phyloP scores from a whole-genome alignment of 2,113 vertebrate genomes.

The Heterotilapia buettikoferi region DNA sequence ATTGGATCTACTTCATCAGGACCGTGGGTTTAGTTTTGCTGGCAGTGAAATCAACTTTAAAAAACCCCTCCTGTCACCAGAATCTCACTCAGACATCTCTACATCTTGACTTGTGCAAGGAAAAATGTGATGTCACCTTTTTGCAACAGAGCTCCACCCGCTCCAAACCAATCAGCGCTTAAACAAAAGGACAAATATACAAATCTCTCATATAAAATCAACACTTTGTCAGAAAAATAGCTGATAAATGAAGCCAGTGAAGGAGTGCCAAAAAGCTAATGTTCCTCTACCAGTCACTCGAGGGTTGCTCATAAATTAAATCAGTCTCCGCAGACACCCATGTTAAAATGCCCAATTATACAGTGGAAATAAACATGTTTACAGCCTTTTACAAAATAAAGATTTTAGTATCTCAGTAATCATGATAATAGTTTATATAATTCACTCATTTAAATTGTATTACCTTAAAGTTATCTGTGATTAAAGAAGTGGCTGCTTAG shows the following conservation, averaged over 20 bases:
- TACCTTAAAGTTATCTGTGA: not conserved
- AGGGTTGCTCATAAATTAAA: not conserved
- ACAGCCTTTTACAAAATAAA: not conserved
- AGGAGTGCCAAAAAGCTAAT: not conserved
- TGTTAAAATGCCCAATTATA: not conserved
- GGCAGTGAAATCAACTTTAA: not conserved
- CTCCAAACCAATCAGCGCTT: not conserved
- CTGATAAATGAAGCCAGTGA: not conserved
- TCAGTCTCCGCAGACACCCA: not conserved
- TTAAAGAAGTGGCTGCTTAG: not conserved
- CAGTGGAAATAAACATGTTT: not conserved
- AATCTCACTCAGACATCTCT: not conserved
- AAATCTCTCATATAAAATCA: not conserved
- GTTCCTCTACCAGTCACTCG: not conserved
- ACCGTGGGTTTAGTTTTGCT: not conserved
- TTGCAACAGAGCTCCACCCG: not conserved
- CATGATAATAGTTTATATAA: not conserved
- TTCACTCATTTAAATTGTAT: fast-evolving
- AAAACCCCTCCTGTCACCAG: not conserved
- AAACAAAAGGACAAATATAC: not conserved
- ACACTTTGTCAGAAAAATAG: not conserved
- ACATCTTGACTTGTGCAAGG: not conserved
- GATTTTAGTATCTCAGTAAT: not conserved
- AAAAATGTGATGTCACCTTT: not conserved
- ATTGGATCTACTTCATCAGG: not conserved